A percentile compares a stretch with the other conserved stretches of the same genome.
These are phyloP conservation scores for Micrasema minimum DNA, from an alignment of 1,140 invertebrate species.

Conservation along the genomic window DNA sequence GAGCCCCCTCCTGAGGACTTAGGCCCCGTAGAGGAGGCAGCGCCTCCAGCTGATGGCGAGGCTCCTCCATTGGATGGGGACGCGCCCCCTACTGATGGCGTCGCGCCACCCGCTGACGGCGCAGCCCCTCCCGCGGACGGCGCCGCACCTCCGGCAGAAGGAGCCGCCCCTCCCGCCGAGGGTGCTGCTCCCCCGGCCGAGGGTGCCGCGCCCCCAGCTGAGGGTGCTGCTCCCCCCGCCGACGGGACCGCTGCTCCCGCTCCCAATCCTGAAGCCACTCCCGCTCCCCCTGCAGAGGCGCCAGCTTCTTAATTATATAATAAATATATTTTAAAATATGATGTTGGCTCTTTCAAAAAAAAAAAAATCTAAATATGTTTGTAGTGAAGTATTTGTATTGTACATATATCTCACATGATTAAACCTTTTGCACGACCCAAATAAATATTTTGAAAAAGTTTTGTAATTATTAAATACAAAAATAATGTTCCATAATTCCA, in stretches of 20 bases:
- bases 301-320: slow-evolving; percentile 51
- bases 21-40: slow-evolving; percentile 54
- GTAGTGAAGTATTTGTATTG: no score
- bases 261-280: slow-evolving; percentile 50
- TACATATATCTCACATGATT: no score
- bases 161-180: slow-evolving; percentile 55
- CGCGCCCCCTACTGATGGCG: slow-evolving; percentile 56
- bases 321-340: slow-evolving; percentile 16
- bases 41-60: slow-evolving; percentile 57
- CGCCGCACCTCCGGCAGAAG: slow-evolving; percentile 59
- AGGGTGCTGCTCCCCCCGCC: slow-evolving; percentile 58
- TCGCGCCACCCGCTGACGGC: slow-evolving; percentile 56
- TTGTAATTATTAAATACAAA: no score
- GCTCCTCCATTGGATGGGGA: slow-evolving; percentile 59
- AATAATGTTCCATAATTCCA: no score
- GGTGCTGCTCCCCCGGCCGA: slow-evolving; percentile 56
- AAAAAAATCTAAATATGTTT: background rate
- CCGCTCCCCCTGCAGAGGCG: slow-evolving; percentile 55
- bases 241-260: slow-evolving; percentile 57
- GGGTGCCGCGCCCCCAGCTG: slow-evolving; percentile 56
- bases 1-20: slow-evolving; percentile 57
- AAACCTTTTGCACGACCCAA: background rate
- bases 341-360: background rate
- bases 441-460: no score
- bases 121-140: slow-evolving; percentile 56